phyloP scores from a whole-genome alignment of 1,140 invertebrate species.

The Aphelenchoides avenae region DNA sequence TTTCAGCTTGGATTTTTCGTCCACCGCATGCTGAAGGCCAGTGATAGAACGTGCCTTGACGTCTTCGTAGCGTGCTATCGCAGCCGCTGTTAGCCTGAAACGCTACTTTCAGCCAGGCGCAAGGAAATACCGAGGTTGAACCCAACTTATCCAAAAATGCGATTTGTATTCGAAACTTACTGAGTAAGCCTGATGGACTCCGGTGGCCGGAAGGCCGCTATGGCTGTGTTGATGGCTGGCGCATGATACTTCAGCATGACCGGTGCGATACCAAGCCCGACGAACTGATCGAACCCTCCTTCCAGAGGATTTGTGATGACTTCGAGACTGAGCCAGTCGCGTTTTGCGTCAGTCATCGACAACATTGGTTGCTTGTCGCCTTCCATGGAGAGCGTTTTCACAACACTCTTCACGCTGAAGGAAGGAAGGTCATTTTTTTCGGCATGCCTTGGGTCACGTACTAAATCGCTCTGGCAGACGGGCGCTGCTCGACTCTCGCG shows the following conservation, averaged over 20 bases:
- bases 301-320: conserved; percentile 66
- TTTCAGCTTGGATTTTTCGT: conserved; percentile 78
- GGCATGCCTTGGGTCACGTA: conserved; percentile 45
- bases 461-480: conserved; percentile 71
- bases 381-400: conserved; percentile 59
- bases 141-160: too few relatives aligned
- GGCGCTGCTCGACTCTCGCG: conserved; percentile 70
- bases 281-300: conserved; percentile 74
- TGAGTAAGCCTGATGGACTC: conserved; percentile 72
- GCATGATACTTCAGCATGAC: conserved; percentile 56
- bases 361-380: conserved; percentile 51
- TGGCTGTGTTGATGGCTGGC: conserved; percentile 61
- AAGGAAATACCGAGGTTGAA: too few relatives aligned
- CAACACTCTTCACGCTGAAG: conserved; percentile 60
- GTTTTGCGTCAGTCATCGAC: conserved; percentile 60
- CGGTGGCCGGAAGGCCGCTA: conserved; percentile 71
- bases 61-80: conserved; percentile 73
- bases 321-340: conserved; percentile 81
- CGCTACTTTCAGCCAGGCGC: too few relatives aligned
- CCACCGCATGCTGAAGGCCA: conserved; percentile 80
- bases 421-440: too few relatives aligned
- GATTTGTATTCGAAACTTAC: too few relatives aligned
- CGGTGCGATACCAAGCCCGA: conserved; percentile 60
- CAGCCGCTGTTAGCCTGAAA: conserved; percentile 66
- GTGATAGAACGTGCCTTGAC: conserved; percentile 81